These are phyloP conservation scores for Albula glossodonta DNA, from an alignment of 2,113 vertebrate species.

Conservation along the genomic window DNA sequence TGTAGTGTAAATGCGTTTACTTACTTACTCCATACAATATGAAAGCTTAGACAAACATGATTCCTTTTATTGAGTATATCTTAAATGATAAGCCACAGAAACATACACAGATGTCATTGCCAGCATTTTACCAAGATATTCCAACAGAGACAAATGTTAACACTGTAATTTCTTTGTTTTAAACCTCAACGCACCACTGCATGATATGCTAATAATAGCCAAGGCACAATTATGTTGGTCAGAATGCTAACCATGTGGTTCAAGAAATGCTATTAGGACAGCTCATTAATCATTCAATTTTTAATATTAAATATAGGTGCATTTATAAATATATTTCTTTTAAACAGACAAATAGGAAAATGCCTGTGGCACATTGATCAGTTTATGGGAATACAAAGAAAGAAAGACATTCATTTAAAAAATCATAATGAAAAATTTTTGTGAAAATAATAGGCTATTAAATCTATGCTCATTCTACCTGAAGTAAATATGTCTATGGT, in stretches of 20 bases:
- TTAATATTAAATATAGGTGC: conserved; percentile 50
- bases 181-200: no score
- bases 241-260: conserved; percentile 27
- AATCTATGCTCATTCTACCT: conserved; percentile 46
- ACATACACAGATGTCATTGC: no score
- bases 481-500: conserved; percentile 58
- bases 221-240: conserved; percentile 1
- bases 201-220: background rate
- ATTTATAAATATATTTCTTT: conserved; percentile 34
- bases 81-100: no score
- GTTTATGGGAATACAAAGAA: conserved; percentile 20
- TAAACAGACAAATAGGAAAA: conserved; percentile 47
- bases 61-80: no score
- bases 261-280: conserved; percentile 60
- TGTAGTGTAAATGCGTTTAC: no score
- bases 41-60: no score
- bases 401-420: conserved; percentile 30
- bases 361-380: conserved; percentile 39
- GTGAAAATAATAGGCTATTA: conserved; percentile 53
- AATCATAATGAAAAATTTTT: conserved; percentile 20
- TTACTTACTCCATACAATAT: no score
- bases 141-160: no score
- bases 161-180: no score
- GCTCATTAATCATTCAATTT: conserved; percentile 55
- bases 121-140: no score